Evolutionary conservation across 1,140 invertebrate genomes (phyloP).

Genomic region (Linepithema humile): DNA sequence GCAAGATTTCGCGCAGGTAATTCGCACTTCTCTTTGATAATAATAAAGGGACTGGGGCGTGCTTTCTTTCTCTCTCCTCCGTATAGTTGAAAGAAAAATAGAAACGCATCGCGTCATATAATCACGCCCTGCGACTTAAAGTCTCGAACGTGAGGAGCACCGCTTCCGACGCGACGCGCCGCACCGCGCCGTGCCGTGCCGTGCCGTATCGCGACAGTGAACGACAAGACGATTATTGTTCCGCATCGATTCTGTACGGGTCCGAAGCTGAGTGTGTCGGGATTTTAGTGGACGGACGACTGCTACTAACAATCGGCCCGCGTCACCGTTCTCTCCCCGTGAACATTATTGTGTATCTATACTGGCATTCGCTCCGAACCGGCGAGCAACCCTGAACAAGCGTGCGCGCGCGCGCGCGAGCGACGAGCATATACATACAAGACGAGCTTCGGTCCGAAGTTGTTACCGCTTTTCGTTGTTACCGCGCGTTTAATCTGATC

Average conservation of each 20-base stretch:
- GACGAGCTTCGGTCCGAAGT: neutral
- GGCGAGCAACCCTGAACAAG: neutral
- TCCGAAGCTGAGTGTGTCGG: slow-evolving; percentile 58
- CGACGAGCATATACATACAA: neutral
- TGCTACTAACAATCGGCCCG: slow-evolving; percentile 69
- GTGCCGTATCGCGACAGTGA: slow-evolving; percentile 2
- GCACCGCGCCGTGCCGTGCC: neutral
- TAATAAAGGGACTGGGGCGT: slow-evolving; percentile 47
- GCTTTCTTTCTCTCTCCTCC: neutral
- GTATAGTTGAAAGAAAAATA: neutral
- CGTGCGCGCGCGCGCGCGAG: neutral
- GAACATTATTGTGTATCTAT: neutral
- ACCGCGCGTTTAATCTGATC: neutral
- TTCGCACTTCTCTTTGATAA: slow-evolving; percentile 71
- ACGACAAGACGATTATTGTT: slow-evolving; percentile 20
- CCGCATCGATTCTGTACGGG: slow-evolving; percentile 26
- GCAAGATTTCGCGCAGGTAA: slow-evolving; percentile 96
- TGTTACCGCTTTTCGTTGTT: neutral
- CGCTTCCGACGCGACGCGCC: neutral
- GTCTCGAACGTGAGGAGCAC: neutral
- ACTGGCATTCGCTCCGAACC: neutral
- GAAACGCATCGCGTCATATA: neutral
- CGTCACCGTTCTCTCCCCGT: neutral
- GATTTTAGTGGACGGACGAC: slow-evolving; percentile 67
- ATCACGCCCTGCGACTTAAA: neutral